Base-by-base conservation (phyloP, 2,113 vertebrate species). In the Sialia sialis region DNA sequence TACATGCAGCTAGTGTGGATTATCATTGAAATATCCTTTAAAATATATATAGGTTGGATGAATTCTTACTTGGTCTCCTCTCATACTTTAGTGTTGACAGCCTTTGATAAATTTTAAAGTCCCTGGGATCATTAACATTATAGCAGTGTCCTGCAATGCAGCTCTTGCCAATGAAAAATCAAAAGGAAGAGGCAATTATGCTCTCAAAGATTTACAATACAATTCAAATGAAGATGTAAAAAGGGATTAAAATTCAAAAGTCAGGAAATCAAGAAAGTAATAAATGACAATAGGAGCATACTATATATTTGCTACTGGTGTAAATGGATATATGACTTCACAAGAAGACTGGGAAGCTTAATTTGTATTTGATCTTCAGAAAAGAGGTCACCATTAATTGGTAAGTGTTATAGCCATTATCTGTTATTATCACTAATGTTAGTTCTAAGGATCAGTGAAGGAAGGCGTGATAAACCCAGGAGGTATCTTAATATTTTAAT, bases 181-280 rank as follows among this genome's bases (percentile, higher is more conserved):
- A 73, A 52, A 92, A 68, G 39, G 30, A 89, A 75, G 20, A 62
- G 4, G 27, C 70, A 92, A 87, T 86, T 84, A 75, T 38, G 3
- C 13, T 87, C 56, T 81, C 69, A 70, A 79, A 90, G 88, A 4
- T 16, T 82, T 91, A 43, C 18, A 69, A 23, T 43, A 7, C 62
- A 82, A 91, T 89, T 82, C 58, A 87, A 95, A 96, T 73, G 15
- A 81, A 66, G 74, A 60, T 32, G 10, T 79, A 43, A 85, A 91
- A 89, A 62, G 23, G 19, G 20, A 73, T 75, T 26, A 49, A 68
- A 64, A 93, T 34, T 87, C 56, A 84, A 84, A 75, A 62, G 13
- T 4, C 62, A 21, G 10, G 21, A 46, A 89, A 94, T 32, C 43
- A 60, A 72, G 30, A 84, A 39, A 26, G 23, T 41, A 9, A 48